These are phyloP conservation scores for Sander lucioperca DNA, from an alignment of 2,113 vertebrate genomes.

Conservation along the genomic window DNA sequence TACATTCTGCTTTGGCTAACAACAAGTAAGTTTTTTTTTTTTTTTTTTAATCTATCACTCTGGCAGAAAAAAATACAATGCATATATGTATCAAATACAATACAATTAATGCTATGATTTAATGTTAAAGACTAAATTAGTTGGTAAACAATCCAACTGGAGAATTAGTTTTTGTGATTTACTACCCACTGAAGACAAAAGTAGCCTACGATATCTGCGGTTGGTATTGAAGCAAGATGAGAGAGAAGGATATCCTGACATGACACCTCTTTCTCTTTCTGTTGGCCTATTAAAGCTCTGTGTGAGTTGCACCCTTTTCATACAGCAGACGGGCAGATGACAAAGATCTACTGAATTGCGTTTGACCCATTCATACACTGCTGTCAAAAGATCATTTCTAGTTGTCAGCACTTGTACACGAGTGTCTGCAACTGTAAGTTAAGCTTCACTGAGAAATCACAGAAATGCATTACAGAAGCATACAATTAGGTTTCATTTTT, in stretches of 20 bases:
- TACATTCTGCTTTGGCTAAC: background rate
- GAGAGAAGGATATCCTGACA: slow-evolving; percentile 1
- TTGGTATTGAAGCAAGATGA: background rate
- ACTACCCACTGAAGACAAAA: background rate
- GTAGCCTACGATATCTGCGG: background rate
- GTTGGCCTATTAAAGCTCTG: slow-evolving; percentile 4
- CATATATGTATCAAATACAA: background rate
- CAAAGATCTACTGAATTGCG: too few species aligned
- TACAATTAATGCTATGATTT: background rate
- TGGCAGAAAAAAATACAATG: background rate
- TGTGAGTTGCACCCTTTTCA: background rate
- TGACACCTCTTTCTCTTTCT: slow-evolving; percentile 19
- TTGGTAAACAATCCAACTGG: background rate
- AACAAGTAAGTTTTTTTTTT: background rate
- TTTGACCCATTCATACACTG: too few species aligned
- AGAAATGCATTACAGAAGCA: slow-evolving; percentile 8
- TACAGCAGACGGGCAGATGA: too few species aligned
- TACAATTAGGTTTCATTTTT: slow-evolving; percentile 26
- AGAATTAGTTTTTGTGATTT: background rate
- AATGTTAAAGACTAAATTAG: background rate
- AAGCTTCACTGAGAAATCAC: background rate
- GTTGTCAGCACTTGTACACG: too few species aligned
- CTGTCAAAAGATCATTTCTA: too few species aligned
- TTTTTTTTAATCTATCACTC: background rate
- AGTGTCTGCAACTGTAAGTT: too few species aligned